phyloP scores from a whole-genome alignment of 2,888 invertebrate genomes.

The Lasioglossum zephyrum region DNA sequence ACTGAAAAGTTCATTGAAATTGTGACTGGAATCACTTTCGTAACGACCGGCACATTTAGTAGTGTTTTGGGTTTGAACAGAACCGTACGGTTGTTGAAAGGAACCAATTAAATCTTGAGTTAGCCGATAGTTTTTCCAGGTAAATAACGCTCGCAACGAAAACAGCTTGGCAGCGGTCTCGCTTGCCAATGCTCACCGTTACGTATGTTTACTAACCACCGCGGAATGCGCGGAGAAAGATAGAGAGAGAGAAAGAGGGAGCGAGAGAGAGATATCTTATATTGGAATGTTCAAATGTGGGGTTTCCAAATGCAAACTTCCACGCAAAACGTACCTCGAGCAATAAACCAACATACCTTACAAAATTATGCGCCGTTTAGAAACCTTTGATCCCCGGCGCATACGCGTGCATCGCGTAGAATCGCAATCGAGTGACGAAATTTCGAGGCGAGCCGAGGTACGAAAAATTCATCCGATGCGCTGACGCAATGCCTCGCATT shows the following conservation, averaged over 20 bases:
- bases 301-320: slow-evolving; percentile 4
- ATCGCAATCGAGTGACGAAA: slow-evolving; percentile 15
- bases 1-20: too few species aligned
- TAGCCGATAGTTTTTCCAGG: slow-evolving; percentile 3
- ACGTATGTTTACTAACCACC: slow-evolving; percentile 11
- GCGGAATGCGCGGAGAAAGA: slow-evolving; percentile 10
- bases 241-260: background rate
- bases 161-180: slow-evolving; percentile 8
- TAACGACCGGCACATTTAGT: too few species aligned
- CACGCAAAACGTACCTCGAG: slow-evolving; percentile 1
- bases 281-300: slow-evolving; percentile 19
- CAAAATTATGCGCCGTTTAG: slow-evolving; percentile 14
- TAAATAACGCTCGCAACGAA: slow-evolving; percentile 6
- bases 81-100: background rate
- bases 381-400: slow-evolving; percentile 10
- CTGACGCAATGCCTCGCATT: background rate
- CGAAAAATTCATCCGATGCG: background rate
- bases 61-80: background rate
- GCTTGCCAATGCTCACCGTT: slow-evolving; percentile 11
- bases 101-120: background rate
- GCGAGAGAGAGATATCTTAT: slow-evolving; percentile 3
- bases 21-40: too few species aligned
- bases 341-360: slow-evolving; percentile 12
- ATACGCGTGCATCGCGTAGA: background rate
- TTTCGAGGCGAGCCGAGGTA: background rate